Evolutionary conservation across 2,113 vertebrate genomes (phyloP), one percentile per base, ranked within the genome.

Genomic region (Corythoichthys haematopterus): DNA sequence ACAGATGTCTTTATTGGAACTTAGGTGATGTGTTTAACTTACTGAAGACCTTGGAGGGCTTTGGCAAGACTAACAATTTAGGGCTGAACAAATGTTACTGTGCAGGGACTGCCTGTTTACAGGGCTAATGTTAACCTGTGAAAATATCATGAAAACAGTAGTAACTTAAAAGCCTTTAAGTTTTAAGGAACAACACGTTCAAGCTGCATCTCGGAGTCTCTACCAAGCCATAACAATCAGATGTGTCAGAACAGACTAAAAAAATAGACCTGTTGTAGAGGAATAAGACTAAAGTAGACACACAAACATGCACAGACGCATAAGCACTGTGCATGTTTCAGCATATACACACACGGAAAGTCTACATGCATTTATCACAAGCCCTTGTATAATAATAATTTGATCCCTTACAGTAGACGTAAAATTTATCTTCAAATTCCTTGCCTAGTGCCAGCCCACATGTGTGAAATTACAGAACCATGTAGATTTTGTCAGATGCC

Each of bases 221-320:
- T 78, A 83, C 81, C 70, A 73, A 76, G 57, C 70, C 61, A 33
- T 66, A 60, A 56, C 62, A 84, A 46, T 69, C 45, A 69, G 68
- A 78, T 81, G 4, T 80, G 87, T 79, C 73, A 72, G 72, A 85
- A 83, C 83, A 78, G 46, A 83, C 73, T 53, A 56, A 63, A 65
- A 50, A 60, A 58, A 33, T 45, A 28, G 58, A 82, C 65, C 69
- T 48, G 76, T 67, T 73, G 74, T 74, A 65, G 76, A 71, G 72
- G 59, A 64, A 47, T 43, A 74, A 65, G 67, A 82, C 74, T 82
- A 74, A 71, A 53, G 75, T 7, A 75, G 43, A 66, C 55, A 63
- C 16, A 43, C 13, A 53, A 9, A 5, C 52, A 56, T 1, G 6
- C 47, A 64, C 53, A 51, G 36, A 48, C 47, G 66, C 43, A 66